Base-by-base conservation (phyloP, 2,888 invertebrate species). In the Xestia sexstrigata region DNA sequence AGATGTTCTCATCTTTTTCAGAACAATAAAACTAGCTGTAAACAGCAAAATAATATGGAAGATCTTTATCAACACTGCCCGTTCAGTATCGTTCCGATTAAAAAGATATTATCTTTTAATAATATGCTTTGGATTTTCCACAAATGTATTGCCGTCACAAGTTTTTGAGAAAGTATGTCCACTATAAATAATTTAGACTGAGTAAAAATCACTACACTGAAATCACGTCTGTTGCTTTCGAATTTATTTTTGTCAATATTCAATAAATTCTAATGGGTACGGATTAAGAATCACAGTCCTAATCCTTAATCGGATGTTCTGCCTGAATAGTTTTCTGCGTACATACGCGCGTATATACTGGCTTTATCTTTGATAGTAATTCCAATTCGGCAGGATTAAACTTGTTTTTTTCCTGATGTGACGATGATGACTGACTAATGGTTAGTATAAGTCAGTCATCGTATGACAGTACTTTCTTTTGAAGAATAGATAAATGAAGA, bases 251-350 rank as follows among this genome's bases (percentile, higher is more conserved):
- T 55, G 11, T n/a, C 0, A 55, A 20, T 73, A 39, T 13, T 52
- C 4, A 35, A 52, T 42, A 5, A 30, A 60, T 42, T n/a, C 20
- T 42, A 6, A 55, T 3, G 17, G 26, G 2, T 13, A 23, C 65
- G 42, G 42, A 42, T 42, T 42, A 35, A 68, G 58, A 60, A 62
- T 52, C 23, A 39, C 11, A 2, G 26, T 30, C 42, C 1, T 65
- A 52, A 70, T 77, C 70, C n/a, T 26, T 39, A 52, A 78, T 80
- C 72, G 20, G 39, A 7, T 20, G 13, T 70, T 63, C 35, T 23
- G 62, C 35, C 2, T 63, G 39, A 70, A 63, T 63, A 35, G 11
- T 47, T 78, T 79, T 63, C 23, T 63, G 39, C 49, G 15, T 42
- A 60, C 45, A 9, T 39, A 15, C 26, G 45, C 65, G 55, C 8